Evolutionary conservation across 2,113 vertebrate species (phyloP).

Genomic region (Tor tambroides): DNA sequence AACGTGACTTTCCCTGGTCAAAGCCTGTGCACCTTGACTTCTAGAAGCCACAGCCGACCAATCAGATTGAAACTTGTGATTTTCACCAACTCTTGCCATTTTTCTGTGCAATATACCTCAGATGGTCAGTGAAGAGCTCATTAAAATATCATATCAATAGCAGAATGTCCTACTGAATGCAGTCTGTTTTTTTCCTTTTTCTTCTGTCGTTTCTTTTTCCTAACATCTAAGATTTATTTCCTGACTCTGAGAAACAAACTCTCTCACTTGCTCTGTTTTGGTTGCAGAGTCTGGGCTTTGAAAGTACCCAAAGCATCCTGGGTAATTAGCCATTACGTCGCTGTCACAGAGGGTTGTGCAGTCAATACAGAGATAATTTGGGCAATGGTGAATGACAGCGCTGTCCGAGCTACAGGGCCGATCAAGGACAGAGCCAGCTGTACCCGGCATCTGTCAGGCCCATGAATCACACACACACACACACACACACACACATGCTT

Average conservation of each 20-base stretch:
- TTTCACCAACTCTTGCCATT: not conserved
- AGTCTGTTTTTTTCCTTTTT: slow-evolving; percentile 4
- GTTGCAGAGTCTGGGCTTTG: slow-evolving; percentile 79
- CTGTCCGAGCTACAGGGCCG: slow-evolving; percentile 99
- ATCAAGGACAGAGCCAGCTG: slow-evolving; percentile 99
- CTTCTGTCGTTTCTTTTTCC: not conserved
- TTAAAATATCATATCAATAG: slow-evolving; percentile 31
- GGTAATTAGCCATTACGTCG: slow-evolving; percentile 99
- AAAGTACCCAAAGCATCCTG: slow-evolving; percentile 98
- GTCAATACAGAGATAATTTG: slow-evolving; percentile 99
- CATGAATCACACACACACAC: slow-evolving; percentile 96
- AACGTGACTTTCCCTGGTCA: no score
- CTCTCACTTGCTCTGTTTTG: slow-evolving; percentile 27
- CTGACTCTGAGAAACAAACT: slow-evolving; percentile 8
- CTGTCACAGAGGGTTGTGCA: slow-evolving; percentile 98
- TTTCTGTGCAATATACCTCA: not conserved
- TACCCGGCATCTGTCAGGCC: slow-evolving; percentile 99
- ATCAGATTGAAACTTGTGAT: not conserved
- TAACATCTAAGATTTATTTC: slow-evolving; percentile 19
- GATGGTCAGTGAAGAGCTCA: not conserved
- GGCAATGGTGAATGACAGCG: slow-evolving; percentile 99
- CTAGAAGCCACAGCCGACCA: not conserved
- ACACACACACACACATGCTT: slow-evolving; percentile 81
- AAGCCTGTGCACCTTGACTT: not conserved
- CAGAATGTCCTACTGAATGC: slow-evolving; percentile 32